Evolutionary conservation across 2,113 vertebrate genomes (phyloP).

Genomic region (Eonycteris spelaea): DNA sequence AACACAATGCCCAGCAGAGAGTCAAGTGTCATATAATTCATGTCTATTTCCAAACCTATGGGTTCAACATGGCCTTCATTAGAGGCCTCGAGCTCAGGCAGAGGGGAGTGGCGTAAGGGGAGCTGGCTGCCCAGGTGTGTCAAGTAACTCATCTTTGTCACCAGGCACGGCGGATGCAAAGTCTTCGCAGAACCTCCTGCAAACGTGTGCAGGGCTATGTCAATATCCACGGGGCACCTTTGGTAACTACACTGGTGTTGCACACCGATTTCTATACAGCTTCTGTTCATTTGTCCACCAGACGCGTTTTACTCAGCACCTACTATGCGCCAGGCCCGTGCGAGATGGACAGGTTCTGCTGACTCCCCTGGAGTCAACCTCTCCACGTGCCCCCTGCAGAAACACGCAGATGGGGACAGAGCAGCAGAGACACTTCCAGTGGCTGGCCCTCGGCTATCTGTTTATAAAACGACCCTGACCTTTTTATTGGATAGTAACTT

Average conservation of each 20-base stretch:
- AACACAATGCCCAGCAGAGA: not conserved
- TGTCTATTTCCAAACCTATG: not conserved
- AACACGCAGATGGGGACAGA: accelerated
- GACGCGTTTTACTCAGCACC: not conserved
- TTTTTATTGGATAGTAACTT: not conserved
- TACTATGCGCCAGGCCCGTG: accelerated
- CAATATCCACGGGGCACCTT: not conserved
- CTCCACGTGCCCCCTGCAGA: not conserved
- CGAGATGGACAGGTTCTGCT: not conserved
- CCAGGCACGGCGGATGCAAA: not conserved
- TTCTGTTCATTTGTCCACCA: not conserved
- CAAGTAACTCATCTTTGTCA: not conserved
- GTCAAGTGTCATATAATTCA: not conserved
- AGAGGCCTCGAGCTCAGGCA: not conserved
- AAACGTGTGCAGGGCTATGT: not conserved
- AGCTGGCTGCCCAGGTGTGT: not conserved
- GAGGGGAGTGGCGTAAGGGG: not conserved
- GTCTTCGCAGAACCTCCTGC: not conserved
- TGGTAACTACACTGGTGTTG: accelerated
- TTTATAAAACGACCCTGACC: not conserved
- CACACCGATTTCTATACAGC: accelerated
- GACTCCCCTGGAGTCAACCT: not conserved
- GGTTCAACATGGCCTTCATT: not conserved
- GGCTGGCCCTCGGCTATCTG: not conserved
- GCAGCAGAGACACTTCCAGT: not conserved